A percentile compares a stretch with the other conserved stretches of the same genome.
Evolutionary conservation across 2,888 invertebrate genomes (phyloP).

Genomic region (Agapostemon virescens): DNA sequence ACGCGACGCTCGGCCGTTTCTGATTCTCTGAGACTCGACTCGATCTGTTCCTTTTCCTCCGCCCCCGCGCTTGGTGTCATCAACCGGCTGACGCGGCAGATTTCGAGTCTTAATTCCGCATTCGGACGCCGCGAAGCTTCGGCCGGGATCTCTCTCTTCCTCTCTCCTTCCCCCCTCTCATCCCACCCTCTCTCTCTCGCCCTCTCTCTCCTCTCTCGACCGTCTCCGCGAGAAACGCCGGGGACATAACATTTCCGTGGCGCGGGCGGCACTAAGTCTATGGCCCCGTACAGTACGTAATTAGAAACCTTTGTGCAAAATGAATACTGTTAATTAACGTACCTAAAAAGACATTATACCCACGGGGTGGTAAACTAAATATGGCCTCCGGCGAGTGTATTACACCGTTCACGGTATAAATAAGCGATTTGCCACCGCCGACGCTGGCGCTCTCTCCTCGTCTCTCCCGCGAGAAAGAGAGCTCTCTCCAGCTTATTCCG

Average conservation of each 20-base stretch:
- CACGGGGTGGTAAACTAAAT: constrained; percentile 72
- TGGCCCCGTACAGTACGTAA: constrained; percentile 79
- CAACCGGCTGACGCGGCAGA: constrained; percentile 48
- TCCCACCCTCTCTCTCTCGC: neutral
- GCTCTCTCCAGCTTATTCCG: constrained; percentile 22
- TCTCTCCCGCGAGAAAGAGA: neutral
- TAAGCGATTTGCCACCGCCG: constrained; percentile 71
- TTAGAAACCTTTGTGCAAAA: constrained; percentile 84
- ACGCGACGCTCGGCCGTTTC: constrained; percentile 53
- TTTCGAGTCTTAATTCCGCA: constrained; percentile 56
- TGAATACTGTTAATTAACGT: constrained; percentile 84
- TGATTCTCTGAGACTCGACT: constrained; percentile 45
- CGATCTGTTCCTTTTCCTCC: constrained; percentile 35
- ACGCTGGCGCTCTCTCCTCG: neutral
- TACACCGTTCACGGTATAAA: constrained; percentile 73
- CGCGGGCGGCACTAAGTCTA: constrained; percentile 72
- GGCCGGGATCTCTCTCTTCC: neutral
- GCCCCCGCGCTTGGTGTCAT: constrained; percentile 26
- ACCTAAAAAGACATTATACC: constrained; percentile 83
- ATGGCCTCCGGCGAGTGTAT: constrained; percentile 73
- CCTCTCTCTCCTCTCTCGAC: neutral
- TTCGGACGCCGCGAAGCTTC: constrained; percentile 44
- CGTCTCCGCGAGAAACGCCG: constrained; percentile 22
- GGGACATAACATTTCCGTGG: constrained; percentile 74
- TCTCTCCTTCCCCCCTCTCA: no score